Evolutionary conservation across 2,113 vertebrate genomes (phyloP).

Genomic region (Mustela lutreola): DNA sequence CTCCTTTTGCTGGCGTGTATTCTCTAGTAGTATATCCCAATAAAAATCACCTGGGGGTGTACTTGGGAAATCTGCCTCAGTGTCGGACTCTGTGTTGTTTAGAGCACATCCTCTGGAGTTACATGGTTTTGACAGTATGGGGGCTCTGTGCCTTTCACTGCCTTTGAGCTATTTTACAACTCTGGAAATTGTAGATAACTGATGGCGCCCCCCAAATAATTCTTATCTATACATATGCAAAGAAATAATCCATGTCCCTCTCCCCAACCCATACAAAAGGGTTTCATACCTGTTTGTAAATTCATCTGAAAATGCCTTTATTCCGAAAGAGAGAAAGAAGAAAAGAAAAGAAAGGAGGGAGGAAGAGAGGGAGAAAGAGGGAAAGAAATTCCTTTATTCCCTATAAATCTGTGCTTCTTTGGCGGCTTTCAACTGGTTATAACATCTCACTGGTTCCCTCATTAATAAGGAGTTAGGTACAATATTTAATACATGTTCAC

Average conservation of each 20-base stretch:
- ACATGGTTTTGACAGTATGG: background rate
- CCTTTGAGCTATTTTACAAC: background rate
- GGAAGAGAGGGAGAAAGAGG: no score
- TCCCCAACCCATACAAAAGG: background rate
- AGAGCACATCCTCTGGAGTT: background rate
- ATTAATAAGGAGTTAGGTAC: background rate
- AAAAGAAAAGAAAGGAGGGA: no score
- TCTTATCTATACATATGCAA: background rate
- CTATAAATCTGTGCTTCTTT: background rate
- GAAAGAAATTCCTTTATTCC: background rate
- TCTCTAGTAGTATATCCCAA: background rate
- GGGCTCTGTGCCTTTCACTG: background rate
- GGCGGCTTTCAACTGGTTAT: background rate
- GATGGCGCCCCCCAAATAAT: background rate
- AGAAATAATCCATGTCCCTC: background rate
- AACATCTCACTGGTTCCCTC: background rate
- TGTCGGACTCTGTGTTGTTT: background rate
- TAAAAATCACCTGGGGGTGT: background rate
- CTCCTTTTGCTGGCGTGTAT: background rate
- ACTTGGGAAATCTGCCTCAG: background rate
- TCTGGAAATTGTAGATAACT: background rate
- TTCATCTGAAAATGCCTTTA: constrained; percentile 6
- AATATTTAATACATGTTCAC: background rate
- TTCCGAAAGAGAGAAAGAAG: background rate
- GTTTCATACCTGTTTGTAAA: background rate